Percentiles rank a stretch among this genome's conserved stretches.
phyloP scores from a whole-genome alignment of 92 coral and sea anemone genomes.

The Parazoanthus atlanticus region DNA sequence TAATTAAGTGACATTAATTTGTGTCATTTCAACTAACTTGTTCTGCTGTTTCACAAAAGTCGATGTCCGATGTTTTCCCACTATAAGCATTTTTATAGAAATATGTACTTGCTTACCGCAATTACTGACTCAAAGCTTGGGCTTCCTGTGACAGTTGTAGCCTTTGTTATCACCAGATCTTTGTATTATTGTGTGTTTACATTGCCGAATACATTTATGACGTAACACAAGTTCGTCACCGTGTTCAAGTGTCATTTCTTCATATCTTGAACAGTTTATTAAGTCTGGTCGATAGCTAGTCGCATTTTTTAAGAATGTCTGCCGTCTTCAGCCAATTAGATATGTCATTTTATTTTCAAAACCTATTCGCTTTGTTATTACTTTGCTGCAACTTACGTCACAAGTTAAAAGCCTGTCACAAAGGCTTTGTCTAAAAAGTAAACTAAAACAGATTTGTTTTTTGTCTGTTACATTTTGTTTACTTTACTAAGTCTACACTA shows the following conservation, averaged over 20 bases:
- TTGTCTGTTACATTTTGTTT: slow-evolving; percentile 2
- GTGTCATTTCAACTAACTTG: no score
- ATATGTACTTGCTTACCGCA: no score
- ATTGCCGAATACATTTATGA: no score
- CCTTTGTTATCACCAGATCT: no score
- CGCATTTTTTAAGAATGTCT: not conserved
- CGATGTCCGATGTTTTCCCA: no score
- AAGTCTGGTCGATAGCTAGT: not conserved
- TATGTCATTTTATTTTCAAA: no score
- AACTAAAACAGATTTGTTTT: not conserved
- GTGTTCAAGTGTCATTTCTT: not conserved
- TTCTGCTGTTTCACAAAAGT: no score
- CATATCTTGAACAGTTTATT: not conserved
- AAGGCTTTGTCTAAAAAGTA: not conserved
- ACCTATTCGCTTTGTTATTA: not conserved
- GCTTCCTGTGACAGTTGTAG: no score
- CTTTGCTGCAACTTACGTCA: not conserved
- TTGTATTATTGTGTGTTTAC: no score
- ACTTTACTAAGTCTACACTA: not conserved
- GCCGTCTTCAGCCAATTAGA: not conserved
- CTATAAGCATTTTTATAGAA: no score
- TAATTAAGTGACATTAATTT: no score
- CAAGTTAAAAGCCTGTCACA: not conserved
- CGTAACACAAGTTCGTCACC: not conserved
- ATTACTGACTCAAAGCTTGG: no score